These are phyloP conservation scores for Pipistrellus pipistrellus DNA, from an alignment of 2,797 vertebrate species.

Conservation along the genomic window DNA sequence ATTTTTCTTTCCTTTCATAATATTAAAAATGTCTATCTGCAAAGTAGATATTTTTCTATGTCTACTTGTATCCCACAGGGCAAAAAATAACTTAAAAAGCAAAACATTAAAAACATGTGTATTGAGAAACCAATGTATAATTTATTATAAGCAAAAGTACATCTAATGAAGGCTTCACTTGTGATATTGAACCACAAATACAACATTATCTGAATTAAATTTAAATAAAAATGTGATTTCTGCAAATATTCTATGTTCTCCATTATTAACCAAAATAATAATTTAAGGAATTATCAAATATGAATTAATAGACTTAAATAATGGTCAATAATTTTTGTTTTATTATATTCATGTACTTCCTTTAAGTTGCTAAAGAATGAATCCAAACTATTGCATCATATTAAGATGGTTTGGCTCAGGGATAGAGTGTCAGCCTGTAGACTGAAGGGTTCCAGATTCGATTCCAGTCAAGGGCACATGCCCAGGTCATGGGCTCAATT, in stretches of 20 bases:
- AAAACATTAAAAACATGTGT: slow-evolving; percentile 75
- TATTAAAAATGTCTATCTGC: slow-evolving; percentile 65
- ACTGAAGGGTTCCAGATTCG: too few species aligned
- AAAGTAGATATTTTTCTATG: slow-evolving; percentile 36
- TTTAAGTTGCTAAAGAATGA: not conserved
- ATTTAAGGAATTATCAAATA: not conserved
- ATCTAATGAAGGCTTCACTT: not conserved
- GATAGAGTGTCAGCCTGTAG: too few species aligned
- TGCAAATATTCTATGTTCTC: not conserved
- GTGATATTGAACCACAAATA: not conserved
- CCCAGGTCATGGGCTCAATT: too few species aligned
- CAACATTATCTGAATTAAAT: not conserved
- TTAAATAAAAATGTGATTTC: slow-evolving; percentile 33
- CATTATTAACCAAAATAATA: not conserved
- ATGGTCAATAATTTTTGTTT: not conserved
- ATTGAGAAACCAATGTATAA: slow-evolving; percentile 56
- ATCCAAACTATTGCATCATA: not conserved
- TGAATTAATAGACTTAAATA: not conserved
- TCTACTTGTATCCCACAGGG: slow-evolving; percentile 15
- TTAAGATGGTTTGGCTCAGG: not conserved
- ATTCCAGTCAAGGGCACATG: too few species aligned
- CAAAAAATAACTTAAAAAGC: slow-evolving; percentile 71
- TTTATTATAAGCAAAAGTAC: slow-evolving; percentile 17
- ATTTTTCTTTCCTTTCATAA: slow-evolving; percentile 81
- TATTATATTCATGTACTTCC: not conserved